phyloP scores from a whole-genome alignment of 1,140 invertebrate species.

The Pararge aegeria region DNA sequence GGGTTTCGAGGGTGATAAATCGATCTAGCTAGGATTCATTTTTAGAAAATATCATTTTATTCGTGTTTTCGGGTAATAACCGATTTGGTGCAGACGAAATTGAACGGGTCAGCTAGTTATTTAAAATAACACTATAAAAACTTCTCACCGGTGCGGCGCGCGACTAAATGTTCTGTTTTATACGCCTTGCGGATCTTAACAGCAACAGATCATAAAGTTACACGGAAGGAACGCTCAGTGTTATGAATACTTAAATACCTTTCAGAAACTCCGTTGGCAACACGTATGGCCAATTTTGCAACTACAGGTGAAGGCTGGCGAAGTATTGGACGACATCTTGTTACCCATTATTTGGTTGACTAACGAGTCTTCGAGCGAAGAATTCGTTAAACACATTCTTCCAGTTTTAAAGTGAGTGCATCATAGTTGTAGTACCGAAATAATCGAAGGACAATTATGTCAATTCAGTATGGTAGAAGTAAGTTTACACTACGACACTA shows the following conservation, averaged over 20 bases:
- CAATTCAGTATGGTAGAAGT: too few relatives aligned
- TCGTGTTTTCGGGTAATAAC: too few relatives aligned
- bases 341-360: slow-evolving; percentile 94
- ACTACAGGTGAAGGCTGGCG: slow-evolving; percentile 90
- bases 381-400: slow-evolving; percentile 89
- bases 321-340: slow-evolving; percentile 93
- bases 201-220: neutral
- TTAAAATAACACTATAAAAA: neutral
- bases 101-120: too few relatives aligned
- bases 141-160: neutral
- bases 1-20: too few relatives aligned
- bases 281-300: slow-evolving; percentile 95
- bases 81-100: too few relatives aligned
- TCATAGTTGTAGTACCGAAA: neutral
- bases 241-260: slow-evolving; percentile 39
- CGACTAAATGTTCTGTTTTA: neutral
- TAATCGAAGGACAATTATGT: neutral
- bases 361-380: slow-evolving; percentile 89
- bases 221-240: neutral
- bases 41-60: too few relatives aligned
- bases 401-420: slow-evolving; percentile 54
- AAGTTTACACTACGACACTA: too few relatives aligned
- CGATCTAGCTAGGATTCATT: too few relatives aligned
- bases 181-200: neutral
- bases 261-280: slow-evolving; percentile 97